A percentile compares a stretch with the other conserved stretches of the same genome.
phyloP scores from a whole-genome alignment of 2,113 vertebrate species.

The Dasyprocta punctata region DNA sequence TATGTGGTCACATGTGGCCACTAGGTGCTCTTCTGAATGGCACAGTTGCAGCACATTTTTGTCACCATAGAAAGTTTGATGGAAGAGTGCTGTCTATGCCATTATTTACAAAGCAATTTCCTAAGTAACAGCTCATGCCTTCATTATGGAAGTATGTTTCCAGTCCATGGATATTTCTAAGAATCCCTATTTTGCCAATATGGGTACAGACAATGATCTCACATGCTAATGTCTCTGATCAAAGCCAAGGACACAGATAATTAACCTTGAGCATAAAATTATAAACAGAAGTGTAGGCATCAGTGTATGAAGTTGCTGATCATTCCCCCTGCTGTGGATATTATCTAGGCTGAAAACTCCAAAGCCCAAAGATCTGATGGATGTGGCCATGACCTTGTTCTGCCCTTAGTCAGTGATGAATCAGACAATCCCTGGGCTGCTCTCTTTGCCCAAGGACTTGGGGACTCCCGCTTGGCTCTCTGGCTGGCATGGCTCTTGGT shows the following conservation, averaged over 20 bases:
- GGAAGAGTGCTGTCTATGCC: too few relatives aligned
- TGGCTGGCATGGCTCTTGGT: background rate
- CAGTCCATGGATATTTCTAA: background rate
- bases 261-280: conserved; percentile 61
- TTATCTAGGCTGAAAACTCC: background rate
- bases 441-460: background rate
- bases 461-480: background rate
- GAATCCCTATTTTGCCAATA: background rate
- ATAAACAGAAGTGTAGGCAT: conserved; percentile 32
- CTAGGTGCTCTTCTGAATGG: background rate
- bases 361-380: background rate
- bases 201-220: background rate
- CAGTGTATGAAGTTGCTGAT: background rate
- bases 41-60: background rate
- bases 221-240: background rate
- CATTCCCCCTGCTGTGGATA: background rate
- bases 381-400: background rate
- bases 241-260: conserved; percentile 54
- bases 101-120: background rate
- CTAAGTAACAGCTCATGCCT: background rate
- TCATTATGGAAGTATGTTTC: background rate
- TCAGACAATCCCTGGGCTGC: too few relatives aligned
- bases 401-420: background rate
- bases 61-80: background rate
- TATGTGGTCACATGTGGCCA: background rate